These are phyloP conservation scores for Sebastes vulpes DNA, from an alignment of 2,797 vertebrate species.

Conservation along the genomic window DNA sequence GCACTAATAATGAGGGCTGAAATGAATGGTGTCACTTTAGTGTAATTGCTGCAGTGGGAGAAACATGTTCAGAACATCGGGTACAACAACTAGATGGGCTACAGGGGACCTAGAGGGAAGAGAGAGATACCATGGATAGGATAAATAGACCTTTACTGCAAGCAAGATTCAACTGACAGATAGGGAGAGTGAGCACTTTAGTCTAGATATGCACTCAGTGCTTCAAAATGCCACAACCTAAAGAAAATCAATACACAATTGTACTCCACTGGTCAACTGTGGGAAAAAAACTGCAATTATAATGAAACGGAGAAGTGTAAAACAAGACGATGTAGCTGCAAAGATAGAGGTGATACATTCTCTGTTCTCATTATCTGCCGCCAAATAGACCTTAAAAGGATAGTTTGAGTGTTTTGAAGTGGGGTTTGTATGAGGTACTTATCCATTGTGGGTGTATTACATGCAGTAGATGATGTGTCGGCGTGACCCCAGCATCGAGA, in stretches of 20 bases:
- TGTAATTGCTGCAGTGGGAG: conserved; percentile 68
- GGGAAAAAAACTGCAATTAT: background rate
- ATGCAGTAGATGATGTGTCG: no score
- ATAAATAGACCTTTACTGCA: background rate
- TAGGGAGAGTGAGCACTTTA: background rate
- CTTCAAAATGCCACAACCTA: conserved; percentile 2
- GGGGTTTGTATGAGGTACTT: no score
- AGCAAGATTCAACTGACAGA: background rate
- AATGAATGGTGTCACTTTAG: conserved; percentile 67
- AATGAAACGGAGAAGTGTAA: background rate
- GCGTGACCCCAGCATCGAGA: no score
- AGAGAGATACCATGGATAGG: background rate
- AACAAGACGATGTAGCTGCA: background rate
- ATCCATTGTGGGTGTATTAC: no score
- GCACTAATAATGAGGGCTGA: conserved; percentile 58
- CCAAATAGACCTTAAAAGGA: background rate
- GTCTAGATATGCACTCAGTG: background rate
- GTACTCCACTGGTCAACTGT: background rate
- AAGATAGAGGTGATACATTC: background rate
- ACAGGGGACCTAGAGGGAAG: background rate
- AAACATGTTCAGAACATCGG: conserved; percentile 44
- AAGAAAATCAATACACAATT: background rate
- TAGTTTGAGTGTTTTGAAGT: no score
- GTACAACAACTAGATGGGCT: conserved; percentile 38
- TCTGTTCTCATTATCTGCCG: background rate